Evolutionary conservation across 2,113 vertebrate species (phyloP), one percentile per base, ranked within the genome.

Genomic region (Salvelinus sp.): DNA sequence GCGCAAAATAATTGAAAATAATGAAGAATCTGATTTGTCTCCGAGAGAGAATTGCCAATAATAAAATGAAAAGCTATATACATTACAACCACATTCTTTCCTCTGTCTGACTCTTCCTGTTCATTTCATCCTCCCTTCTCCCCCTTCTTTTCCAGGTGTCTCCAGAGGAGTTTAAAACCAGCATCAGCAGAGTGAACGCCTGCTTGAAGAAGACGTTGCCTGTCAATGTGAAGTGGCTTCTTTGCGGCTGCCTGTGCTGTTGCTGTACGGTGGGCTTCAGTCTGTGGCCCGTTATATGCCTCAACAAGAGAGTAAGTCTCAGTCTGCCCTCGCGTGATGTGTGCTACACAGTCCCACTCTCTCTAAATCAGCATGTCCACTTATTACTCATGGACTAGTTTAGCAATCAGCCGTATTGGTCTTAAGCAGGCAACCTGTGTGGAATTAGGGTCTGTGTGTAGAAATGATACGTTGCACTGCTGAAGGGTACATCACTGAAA

Each of bases 91-190:
- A 22, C 16, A 62, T 9, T 38, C 5, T 33, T 20, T 44, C 38
- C 7, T 20, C 67, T 9, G 50, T 66, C 18, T n/a, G 44, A 47
- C 22, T 25, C 68, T 60, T 68, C 67, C 83, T 66, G 10, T 3
- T 18, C 18, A 16, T 38, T 14, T 75, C 76, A 67, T 7, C n/a
- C 28, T 23, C 7, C 10, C 23, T n/a, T 66, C 13, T 63, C 65
- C 20, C n/a, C 47, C 13, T 28, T 22, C 68, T 57, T 69, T 67
- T 64, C 23, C 86, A 99, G 98, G 97, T 99, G 82, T 97, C 98
- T n/a, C 97, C 97, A 4, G 97, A 99, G 87, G 98, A 99, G 92
- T 99, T 98, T 93, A 98, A 98, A 92, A 97, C 95, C 85, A 99
- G 97, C 84, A 95, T 99, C 87, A 93, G 95, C 76, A 93, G 95